Evolutionary conservation across 2,888 invertebrate genomes (phyloP).

Genomic region (Phymatocera aterrima): DNA sequence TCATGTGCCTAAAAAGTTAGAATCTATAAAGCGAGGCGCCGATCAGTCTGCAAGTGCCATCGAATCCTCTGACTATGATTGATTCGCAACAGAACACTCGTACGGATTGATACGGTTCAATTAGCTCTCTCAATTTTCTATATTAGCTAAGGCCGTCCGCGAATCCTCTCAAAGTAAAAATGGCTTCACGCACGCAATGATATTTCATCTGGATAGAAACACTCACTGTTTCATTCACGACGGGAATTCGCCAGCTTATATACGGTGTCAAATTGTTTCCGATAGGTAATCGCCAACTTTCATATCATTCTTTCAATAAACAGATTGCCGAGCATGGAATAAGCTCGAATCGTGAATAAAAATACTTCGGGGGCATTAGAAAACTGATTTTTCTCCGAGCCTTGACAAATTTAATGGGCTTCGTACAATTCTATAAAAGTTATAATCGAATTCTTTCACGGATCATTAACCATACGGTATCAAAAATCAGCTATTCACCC

Average conservation of each 20-base stretch:
- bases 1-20: slow-evolving; percentile 16
- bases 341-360: neutral
- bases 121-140: slow-evolving; percentile 4
- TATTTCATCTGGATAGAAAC: neutral
- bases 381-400: neutral
- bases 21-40: slow-evolving; percentile 28
- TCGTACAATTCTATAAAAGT: neutral
- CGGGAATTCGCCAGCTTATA: neutral
- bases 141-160: neutral
- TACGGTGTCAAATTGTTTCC: neutral
- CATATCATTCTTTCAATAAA: neutral
- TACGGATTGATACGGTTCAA: slow-evolving; percentile 30
- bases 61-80: neutral
- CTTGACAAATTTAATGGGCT: neutral
- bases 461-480: neutral
- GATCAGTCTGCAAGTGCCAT: slow-evolving; percentile 15
- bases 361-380: neutral
- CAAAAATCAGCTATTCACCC: neutral
- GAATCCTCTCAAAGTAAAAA: slow-evolving; percentile 32
- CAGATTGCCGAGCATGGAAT: no score
- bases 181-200: slow-evolving; percentile 34
- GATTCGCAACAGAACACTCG: neutral
- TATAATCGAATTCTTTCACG: neutral
- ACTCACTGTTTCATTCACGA: neutral
- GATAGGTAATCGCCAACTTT: no score